These are phyloP conservation scores for Apomyelois bistriatella DNA, from an alignment of 2,888 invertebrate species.

Conservation along the genomic window DNA sequence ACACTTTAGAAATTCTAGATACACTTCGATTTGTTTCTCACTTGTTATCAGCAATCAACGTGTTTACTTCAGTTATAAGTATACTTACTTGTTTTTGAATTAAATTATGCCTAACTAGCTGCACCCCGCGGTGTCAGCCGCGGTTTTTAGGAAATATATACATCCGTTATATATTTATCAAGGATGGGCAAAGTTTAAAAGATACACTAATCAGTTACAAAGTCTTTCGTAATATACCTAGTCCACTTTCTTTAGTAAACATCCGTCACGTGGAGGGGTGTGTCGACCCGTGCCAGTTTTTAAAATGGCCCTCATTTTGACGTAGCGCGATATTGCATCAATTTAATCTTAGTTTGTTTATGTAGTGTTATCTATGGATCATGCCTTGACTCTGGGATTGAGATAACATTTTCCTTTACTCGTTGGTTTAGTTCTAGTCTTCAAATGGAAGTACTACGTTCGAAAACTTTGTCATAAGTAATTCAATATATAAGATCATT, in stretches of 20 bases:
- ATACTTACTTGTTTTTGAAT: too few relatives aligned
- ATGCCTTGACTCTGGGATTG: background rate
- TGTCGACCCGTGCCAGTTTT: background rate
- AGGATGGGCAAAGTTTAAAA: too few relatives aligned
- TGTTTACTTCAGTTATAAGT: too few relatives aligned
- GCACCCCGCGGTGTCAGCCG: background rate
- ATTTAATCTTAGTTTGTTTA: background rate
- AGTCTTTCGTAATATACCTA: background rate
- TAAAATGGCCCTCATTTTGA: background rate
- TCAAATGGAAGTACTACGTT: background rate
- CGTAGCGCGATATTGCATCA: conserved; percentile 1
- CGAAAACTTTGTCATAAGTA: too few relatives aligned
- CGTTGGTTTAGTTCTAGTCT: background rate
- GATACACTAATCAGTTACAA: background rate
- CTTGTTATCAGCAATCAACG: too few relatives aligned
- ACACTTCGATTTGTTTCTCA: background rate
- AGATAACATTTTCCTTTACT: background rate
- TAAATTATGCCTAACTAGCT: too few relatives aligned
- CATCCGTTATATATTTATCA: too few relatives aligned
- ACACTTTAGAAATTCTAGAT: background rate
- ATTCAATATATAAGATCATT: too few relatives aligned
- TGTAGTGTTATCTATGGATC: background rate
- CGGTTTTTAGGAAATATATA: too few relatives aligned
- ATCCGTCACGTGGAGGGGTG: background rate
- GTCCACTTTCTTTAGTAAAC: background rate